Percentiles rank a stretch among this genome's conserved stretches.
These are phyloP conservation scores for Phocoena phocoena DNA, from an alignment of 2,113 vertebrate species.

Conservation along the genomic window DNA sequence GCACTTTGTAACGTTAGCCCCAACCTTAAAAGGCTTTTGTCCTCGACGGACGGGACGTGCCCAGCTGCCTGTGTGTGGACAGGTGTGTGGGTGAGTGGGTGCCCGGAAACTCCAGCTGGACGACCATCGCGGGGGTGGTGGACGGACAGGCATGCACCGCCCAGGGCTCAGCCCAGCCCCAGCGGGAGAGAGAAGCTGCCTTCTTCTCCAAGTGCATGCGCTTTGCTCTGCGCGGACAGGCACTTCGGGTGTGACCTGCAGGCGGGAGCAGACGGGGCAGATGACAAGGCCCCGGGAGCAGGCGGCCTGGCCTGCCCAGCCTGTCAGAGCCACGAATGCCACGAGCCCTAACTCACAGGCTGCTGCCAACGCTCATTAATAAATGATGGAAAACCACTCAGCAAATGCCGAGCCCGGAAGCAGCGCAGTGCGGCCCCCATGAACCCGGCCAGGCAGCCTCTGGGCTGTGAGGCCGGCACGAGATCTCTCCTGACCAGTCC, in stretches of 20 bases:
- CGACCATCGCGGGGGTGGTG: rapidly evolving
- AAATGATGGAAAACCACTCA: slow-evolving; percentile 49
- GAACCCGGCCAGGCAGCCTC: neutral
- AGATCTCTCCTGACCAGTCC: neutral
- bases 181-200: neutral
- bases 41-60: neutral
- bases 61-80: no score
- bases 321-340: neutral
- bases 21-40: rapidly evolving
- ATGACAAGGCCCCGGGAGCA: neutral
- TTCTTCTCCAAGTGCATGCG: rapidly evolving
- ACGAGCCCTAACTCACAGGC: slow-evolving; percentile 5
- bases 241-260: neutral
- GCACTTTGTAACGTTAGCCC: neutral
- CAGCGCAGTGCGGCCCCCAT: rapidly evolving
- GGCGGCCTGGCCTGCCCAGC: neutral
- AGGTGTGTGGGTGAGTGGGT: rapidly evolving
- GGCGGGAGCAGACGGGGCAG: neutral
- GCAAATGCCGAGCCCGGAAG: neutral
- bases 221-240: neutral
- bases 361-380: slow-evolving; percentile 47
- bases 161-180: neutral
- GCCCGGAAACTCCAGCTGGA: neutral
- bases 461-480: neutral
- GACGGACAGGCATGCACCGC: neutral